These are phyloP conservation scores for Neodon shergylaensis DNA, from an alignment of 2,113 vertebrate species.

Conservation along the genomic window DNA sequence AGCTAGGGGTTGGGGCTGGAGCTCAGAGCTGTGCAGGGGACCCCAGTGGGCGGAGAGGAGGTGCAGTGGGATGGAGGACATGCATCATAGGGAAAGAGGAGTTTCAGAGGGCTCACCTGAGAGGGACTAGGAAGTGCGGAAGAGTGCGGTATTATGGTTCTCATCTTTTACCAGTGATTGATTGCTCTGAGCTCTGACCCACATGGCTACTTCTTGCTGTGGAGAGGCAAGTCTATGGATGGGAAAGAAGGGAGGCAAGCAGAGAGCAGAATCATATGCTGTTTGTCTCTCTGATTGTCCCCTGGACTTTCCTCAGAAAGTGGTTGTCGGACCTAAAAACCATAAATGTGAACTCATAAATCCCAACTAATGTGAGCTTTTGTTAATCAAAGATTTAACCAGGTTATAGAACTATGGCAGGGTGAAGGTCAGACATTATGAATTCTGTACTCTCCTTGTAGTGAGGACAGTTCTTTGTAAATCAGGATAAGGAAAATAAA, in stretches of 20 bases:
- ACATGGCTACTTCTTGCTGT: background rate
- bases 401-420: background rate
- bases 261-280: background rate
- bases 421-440: constrained; percentile 5
- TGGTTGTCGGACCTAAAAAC: background rate
- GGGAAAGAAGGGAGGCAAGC: background rate
- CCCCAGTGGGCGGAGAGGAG: background rate
- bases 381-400: constrained; percentile 18
- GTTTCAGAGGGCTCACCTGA: background rate
- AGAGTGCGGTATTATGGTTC: too few relatives aligned
- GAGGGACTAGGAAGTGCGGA: background rate
- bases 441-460: constrained; percentile 8
- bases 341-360: background rate
- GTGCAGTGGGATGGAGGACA: background rate
- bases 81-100: background rate
- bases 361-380: background rate
- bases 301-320: background rate
- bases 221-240: background rate
- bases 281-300: background rate
- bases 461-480: constrained; percentile 44
- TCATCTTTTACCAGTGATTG: background rate
- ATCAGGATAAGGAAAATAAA: constrained; percentile 47
- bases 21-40: background rate
- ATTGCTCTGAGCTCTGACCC: background rate
- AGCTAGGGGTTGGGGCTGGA: background rate